Evolutionary conservation across 1,140 invertebrate genomes (phyloP).

Genomic region (Zaprionus lachaisei): DNA sequence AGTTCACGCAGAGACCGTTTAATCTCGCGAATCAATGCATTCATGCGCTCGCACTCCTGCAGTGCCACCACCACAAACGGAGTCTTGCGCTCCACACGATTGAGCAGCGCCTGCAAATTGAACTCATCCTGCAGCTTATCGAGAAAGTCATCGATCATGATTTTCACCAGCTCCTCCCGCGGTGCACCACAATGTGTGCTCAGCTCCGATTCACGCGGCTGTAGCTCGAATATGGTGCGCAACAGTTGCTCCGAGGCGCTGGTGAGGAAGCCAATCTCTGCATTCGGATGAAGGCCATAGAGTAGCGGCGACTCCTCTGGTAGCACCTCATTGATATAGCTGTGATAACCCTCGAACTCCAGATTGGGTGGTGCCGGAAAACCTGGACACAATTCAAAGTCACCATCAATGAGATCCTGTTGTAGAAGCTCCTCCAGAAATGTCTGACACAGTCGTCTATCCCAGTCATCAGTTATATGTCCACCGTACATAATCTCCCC

Average conservation of each 20-base stretch:
- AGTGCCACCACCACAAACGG: constrained; percentile 97
- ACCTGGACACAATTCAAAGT: constrained; percentile 92
- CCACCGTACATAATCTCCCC: constrained; percentile 99
- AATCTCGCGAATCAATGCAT: constrained; percentile 93
- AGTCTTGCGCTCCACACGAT: constrained; percentile 94
- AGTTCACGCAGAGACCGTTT: constrained; percentile 93
- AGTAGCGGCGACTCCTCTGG: constrained; percentile 95
- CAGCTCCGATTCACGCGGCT: constrained; percentile 93
- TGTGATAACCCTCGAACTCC: constrained; percentile 95
- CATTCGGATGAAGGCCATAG: constrained; percentile 97
- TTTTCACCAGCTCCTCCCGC: constrained; percentile 94
- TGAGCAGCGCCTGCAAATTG: constrained; percentile 94
- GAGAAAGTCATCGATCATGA: constrained; percentile 93
- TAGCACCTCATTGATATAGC: constrained; percentile 94
- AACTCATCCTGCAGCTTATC: constrained; percentile 97
- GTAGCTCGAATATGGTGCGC: constrained; percentile 95
- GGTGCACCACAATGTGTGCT: constrained; percentile 89
- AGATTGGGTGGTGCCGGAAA: constrained; percentile 94
- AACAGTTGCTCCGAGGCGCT: constrained; percentile 94
- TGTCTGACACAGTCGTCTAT: constrained; percentile 93
- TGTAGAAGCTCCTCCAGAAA: constrained; percentile 95
- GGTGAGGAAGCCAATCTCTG: constrained; percentile 97
- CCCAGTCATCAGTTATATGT: constrained; percentile 98
- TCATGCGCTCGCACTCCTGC: constrained; percentile 98
- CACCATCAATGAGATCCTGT: constrained; percentile 94